Percentiles rank a stretch among this genome's conserved stretches.
Evolutionary conservation across 2,797 vertebrate species (phyloP).

Genomic region (Perodicticus potto): DNA sequence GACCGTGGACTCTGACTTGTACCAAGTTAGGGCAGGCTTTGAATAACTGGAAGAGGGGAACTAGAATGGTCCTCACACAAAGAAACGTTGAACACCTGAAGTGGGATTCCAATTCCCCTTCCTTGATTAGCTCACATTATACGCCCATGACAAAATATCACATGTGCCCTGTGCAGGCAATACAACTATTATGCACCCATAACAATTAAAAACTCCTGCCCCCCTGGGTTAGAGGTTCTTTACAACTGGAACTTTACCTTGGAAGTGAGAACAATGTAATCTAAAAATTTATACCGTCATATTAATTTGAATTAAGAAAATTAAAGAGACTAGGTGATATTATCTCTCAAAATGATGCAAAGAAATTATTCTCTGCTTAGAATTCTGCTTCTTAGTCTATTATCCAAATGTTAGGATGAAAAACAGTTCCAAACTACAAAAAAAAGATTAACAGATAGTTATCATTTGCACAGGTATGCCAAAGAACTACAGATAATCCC

Average conservation of each 20-base stretch:
- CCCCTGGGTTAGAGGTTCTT: too few relatives aligned
- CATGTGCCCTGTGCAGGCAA: background rate
- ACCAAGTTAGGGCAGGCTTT: background rate
- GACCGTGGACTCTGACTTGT: background rate
- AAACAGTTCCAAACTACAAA: conserved; percentile 16
- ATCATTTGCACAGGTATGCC: background rate
- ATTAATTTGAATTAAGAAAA: too few relatives aligned
- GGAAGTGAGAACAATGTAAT: too few relatives aligned
- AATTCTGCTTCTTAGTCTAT: background rate
- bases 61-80: background rate
- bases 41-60: background rate
- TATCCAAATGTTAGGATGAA: background rate
- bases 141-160: background rate
- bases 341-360: background rate
- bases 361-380: conserved; percentile 5
- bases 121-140: background rate
- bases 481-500: background rate
- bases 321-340: background rate
- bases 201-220: background rate
- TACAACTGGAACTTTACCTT: too few relatives aligned
- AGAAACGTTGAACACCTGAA: background rate
- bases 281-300: too few relatives aligned
- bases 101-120: background rate
- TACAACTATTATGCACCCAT: background rate
- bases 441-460: background rate